These are phyloP conservation scores for Habropoda laboriosa DNA, from an alignment of 1,140 invertebrate species.

Conservation along the genomic window DNA sequence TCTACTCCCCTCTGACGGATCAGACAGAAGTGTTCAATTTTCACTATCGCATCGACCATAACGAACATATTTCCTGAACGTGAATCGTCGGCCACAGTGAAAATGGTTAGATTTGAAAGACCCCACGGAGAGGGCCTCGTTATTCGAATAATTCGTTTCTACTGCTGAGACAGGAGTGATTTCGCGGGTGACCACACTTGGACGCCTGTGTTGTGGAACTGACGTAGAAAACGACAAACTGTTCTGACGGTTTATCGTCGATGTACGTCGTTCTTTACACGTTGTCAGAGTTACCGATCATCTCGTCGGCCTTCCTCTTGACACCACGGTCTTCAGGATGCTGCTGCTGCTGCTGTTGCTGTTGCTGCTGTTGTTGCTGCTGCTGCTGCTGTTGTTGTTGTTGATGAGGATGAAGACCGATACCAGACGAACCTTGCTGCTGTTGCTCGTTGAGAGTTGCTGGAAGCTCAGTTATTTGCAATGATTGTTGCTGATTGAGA, in stretches of 20 bases:
- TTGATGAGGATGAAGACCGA: constrained; percentile 69
- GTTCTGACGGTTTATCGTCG: constrained; percentile 10
- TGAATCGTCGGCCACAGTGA: neutral
- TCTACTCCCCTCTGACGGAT: constrained; percentile 15
- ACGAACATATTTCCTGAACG: neutral
- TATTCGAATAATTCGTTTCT: constrained; percentile 37
- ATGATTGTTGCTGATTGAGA: constrained; percentile 61
- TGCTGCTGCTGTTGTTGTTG: constrained; percentile 70
- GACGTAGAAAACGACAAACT: constrained; percentile 46
- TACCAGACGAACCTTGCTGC: constrained; percentile 69
- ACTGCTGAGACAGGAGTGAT: constrained; percentile 81
- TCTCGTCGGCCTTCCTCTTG: constrained; percentile 79
- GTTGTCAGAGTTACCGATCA: constrained; percentile 73
- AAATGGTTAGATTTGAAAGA: constrained; percentile 10
- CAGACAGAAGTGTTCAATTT: neutral
- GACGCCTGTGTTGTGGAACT: constrained; percentile 58
- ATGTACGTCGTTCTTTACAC: constrained; percentile 60
- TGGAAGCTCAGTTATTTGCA: constrained; percentile 52
- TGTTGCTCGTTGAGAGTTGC: constrained; percentile 60
- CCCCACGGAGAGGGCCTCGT: neutral
- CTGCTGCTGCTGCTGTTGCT: constrained; percentile 57
- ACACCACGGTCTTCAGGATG: constrained; percentile 76
- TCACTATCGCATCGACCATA: neutral
- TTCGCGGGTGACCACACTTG: constrained; percentile 78
- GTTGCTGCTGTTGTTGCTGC: constrained; percentile 62